Evolutionary conservation across 2,888 invertebrate species (phyloP).

Genomic region (Sesia apiformis): DNA sequence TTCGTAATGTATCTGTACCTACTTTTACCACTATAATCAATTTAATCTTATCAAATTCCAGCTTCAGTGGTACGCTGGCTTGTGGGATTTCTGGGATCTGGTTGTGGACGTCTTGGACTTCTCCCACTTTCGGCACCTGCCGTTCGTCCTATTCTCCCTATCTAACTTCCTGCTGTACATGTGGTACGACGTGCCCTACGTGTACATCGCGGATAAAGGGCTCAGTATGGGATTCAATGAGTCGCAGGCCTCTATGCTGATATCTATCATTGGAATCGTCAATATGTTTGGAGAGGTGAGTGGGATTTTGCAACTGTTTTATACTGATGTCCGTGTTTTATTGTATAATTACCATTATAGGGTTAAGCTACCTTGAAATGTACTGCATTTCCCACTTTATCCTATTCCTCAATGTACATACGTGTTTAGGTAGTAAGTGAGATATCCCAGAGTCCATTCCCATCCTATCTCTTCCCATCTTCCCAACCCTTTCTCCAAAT

Average conservation of each 20-base stretch:
- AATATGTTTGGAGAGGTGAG: conserved; percentile 92
- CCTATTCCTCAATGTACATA: too few relatives aligned
- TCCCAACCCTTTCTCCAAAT: too few relatives aligned
- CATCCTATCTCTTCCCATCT: too few relatives aligned
- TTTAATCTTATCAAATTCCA: conserved; percentile 21
- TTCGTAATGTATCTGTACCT: too few relatives aligned
- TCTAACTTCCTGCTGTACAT: conserved; percentile 93
- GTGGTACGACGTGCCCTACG: conserved; percentile 95
- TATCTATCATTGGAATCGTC: conserved; percentile 89
- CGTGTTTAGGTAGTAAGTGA: too few relatives aligned
- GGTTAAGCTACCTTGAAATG: too few relatives aligned
- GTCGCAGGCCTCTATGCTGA: conserved; percentile 84
- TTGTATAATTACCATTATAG: too few relatives aligned
- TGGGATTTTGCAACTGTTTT: background rate
- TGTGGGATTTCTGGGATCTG: conserved; percentile 86
- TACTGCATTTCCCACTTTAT: too few relatives aligned
- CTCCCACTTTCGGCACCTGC: conserved; percentile 83
- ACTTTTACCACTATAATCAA: too few relatives aligned
- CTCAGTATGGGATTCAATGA: conserved; percentile 81
- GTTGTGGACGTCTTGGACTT: conserved; percentile 86
- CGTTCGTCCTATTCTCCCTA: conserved; percentile 85
- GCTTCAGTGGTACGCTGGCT: conserved; percentile 81
- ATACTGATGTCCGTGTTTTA: too few relatives aligned
- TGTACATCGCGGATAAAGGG: conserved; percentile 90
- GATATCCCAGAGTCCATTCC: too few relatives aligned